phyloP scores from a whole-genome alignment of 2,113 vertebrate species.

The Morone chrysops region DNA sequence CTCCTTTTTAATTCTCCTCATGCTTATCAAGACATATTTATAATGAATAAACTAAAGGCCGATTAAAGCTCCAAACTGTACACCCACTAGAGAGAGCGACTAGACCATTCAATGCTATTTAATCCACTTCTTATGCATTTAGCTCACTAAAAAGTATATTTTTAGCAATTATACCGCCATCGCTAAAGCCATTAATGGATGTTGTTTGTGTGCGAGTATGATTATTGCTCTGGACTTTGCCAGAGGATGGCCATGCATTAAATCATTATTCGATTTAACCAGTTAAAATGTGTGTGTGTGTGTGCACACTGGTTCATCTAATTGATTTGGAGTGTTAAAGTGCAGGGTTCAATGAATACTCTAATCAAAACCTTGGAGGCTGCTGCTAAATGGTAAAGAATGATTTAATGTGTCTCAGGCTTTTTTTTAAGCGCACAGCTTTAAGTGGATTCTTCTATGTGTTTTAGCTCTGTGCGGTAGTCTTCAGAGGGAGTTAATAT shows the following conservation, averaged over 20 bases:
- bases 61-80: slow-evolving; percentile 2
- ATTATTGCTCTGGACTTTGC: slow-evolving; percentile 45
- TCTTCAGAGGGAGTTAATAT: background rate
- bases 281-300: slow-evolving; percentile 42
- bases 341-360: slow-evolving; percentile 66
- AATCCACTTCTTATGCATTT: slow-evolving; percentile 32
- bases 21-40: slow-evolving; percentile 15
- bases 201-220: slow-evolving; percentile 51
- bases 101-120: background rate
- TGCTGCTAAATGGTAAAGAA: slow-evolving; percentile 54
- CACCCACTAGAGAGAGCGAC: background rate
- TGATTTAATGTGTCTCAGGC: slow-evolving; percentile 50
- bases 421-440: slow-evolving; percentile 9
- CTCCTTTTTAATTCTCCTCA: slow-evolving; percentile 15
- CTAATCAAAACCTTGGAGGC: slow-evolving; percentile 56
- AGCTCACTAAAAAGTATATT: slow-evolving; percentile 45
- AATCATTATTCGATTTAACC: slow-evolving; percentile 67
- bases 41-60: background rate
- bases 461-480: background rate
- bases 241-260: slow-evolving; percentile 54
- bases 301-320: slow-evolving; percentile 49
- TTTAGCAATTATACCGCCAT: slow-evolving; percentile 25
- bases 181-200: slow-evolving; percentile 57
- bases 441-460: slow-evolving; percentile 11
- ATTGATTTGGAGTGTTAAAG: slow-evolving; percentile 73